Conservation (phyloP, 2,888 invertebrate genomes). For the Ornithoptera priamus region DNA sequence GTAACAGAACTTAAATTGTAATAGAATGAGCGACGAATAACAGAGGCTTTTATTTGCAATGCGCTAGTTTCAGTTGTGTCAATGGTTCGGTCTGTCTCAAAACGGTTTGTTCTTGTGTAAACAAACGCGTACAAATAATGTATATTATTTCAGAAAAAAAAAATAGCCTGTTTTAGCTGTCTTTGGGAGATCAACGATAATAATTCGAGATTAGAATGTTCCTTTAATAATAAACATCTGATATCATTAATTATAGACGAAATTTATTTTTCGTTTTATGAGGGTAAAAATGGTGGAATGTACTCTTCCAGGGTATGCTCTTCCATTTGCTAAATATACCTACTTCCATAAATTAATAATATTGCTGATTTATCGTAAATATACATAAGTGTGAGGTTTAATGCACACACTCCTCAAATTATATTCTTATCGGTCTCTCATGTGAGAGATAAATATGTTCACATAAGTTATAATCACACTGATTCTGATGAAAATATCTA, state of each 20-base stretch:
- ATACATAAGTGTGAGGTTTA: too few species aligned
- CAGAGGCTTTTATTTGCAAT: constrained; percentile 43
- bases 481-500: not conserved
- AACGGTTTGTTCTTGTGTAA: constrained; percentile 31
- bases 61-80: constrained; percentile 67
- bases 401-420: too few species aligned
- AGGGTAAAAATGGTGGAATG: too few species aligned
- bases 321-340: too few species aligned
- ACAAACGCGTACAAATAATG: constrained; percentile 30
- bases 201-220: not conserved
- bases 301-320: too few species aligned
- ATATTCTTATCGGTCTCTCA: not conserved
- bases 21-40: constrained; percentile 35
- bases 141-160: constrained; percentile 36
- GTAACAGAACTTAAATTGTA: constrained; percentile 40
- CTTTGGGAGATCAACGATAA: not conserved
- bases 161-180: not conserved
- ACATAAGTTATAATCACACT: not conserved
- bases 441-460: not conserved
- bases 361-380: too few species aligned
- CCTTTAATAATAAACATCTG: not conserved
- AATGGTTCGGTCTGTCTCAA: constrained; percentile 48
- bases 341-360: too few species aligned
- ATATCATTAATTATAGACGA: too few species aligned
- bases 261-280: too few species aligned